Base-by-base conservation (phyloP, 1,140 invertebrate species). In the Drosophila teissieri region DNA sequence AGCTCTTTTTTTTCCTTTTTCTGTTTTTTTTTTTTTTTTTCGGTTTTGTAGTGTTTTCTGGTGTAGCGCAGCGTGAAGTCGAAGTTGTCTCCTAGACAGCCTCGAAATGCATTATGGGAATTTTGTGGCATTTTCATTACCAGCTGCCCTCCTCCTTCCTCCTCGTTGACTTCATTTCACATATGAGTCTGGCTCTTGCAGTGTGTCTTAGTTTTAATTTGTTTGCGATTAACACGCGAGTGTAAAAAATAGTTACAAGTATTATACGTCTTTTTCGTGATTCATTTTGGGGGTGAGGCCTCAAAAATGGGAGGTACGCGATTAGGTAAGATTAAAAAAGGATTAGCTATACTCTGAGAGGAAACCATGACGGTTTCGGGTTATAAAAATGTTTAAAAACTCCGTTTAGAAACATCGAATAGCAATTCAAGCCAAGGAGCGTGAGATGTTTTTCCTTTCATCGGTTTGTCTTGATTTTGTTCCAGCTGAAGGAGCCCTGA, bases 81-180 rank as follows among this genome's bases (percentile, higher is more conserved):
- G 15, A 75, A 72, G 68, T 75, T 84, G 80, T 84, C 76, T 73
- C 70, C 67, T 62, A 73, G 62, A 78, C 70, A 79, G 58, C 60
- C 67, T 68, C 49, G 72, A 68, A 89, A 89, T 89, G 80, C 85
- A 89, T 81, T 89, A 90, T 89, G 84, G 84, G 84, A 89, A 89
- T 89, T 89, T 89, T 89, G 84, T 89, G 84, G 84, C 84, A 89
- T 89, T 89, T 90, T 90, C 86, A 89, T 89, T 89, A 89, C 90
- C 84, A 89, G 84, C 68, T 69, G 12, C 37, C 48, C 36, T 34
- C 8, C 12, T 31, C 14, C 12, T 45, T 49, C 27, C 27, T 31
- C 6, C 27, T 7, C 27, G 27, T 31, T 31, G 6, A 8, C 27
- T 8, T 31, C 31, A 31, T 31, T 31, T 31, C 31, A 45, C 67